These are phyloP conservation scores for Oreamnos americanus DNA, from an alignment of 2,113 vertebrate species.

Conservation along the genomic window DNA sequence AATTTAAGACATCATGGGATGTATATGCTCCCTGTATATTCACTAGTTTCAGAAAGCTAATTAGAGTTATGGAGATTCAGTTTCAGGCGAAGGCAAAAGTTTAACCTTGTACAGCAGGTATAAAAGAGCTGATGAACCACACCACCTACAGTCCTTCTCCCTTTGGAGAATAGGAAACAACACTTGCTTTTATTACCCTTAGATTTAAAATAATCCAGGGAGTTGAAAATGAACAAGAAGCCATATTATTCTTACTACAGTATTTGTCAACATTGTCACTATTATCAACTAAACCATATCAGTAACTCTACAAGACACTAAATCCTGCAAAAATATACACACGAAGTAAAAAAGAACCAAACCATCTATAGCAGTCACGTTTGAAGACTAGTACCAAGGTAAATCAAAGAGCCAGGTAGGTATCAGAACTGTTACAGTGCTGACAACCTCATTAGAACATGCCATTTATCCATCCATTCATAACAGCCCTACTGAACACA, in stretches of 20 bases:
- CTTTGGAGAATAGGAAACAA: not conserved
- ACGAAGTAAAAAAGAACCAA: constrained; percentile 33
- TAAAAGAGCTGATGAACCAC: not conserved
- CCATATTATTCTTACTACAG: not conserved
- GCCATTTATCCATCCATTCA: not conserved
- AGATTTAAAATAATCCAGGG: constrained; percentile 6
- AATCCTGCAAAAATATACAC: constrained; percentile 31
- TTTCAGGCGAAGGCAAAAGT: constrained; percentile 34
- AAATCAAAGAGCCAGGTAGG: not conserved
- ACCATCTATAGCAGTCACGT: not conserved
- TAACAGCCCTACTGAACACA: not conserved
- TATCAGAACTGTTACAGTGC: not conserved
- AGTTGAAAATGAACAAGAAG: constrained; percentile 23
- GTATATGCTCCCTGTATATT: not conserved
- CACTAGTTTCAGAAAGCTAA: constrained; percentile 6
- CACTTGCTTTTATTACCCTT: not conserved
- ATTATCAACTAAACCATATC: not conserved
- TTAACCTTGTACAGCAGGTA: not conserved
- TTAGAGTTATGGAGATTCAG: not conserved
- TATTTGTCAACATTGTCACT: not conserved
- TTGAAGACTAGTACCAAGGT: constrained; percentile 3
- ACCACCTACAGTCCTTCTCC: not conserved
- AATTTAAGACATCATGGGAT: constrained; percentile 1
- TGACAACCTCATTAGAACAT: not conserved
- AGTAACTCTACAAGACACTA: not conserved